Evolutionary conservation across 2,888 invertebrate species (phyloP), one percentile per base, ranked within the genome.

Genomic region (Chrysopilus asiliformis): DNA sequence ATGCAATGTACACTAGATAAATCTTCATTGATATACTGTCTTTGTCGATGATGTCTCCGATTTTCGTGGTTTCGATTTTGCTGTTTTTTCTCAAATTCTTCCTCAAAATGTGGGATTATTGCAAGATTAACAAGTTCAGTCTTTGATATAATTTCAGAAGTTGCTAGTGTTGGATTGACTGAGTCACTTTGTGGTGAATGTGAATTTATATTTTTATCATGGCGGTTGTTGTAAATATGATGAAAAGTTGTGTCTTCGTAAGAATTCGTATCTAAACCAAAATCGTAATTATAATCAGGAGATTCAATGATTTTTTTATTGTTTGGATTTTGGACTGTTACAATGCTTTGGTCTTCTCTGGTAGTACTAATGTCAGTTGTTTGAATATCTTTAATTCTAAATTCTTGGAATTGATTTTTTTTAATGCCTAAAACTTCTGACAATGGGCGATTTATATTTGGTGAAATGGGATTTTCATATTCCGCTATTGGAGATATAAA

Each of bases 391-490:
- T 60, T 59, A n/a, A 63, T 53, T 4, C 63, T 55, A 26, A 63
- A 61, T 46, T 61, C 58, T 38, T 58, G 57, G 43, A 63, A 63
- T 47, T 63, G 63, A 43, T 64, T 61, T 45, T 64, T 64, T 37
- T 61, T 63, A 28, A 64, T 63, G 41, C 64, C 64, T 33, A 64
- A 47, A 19, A 64, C 63, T 46, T 64, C 64, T 17, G 63, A 63
- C 22, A 63, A 43, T 3, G 64, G 64, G 2, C 61, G 53, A 49
- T 64, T 63, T 10, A 63, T 63, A 53, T 58, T 62, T n/a, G 62
- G 62, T 36, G 62, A 44, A 20, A 62, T 47, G 0, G 61, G 58
- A 39, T 63, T 62, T 26, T 45, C 30, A 52, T 57, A 41, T 24
- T 42, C 44, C 17, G 22, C 7, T 7, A 22, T 22, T 20, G 20